Percentiles rank a stretch among this genome's conserved stretches.
phyloP scores from a whole-genome alignment of 2,888 invertebrate genomes.

The Pecten maximus region DNA sequence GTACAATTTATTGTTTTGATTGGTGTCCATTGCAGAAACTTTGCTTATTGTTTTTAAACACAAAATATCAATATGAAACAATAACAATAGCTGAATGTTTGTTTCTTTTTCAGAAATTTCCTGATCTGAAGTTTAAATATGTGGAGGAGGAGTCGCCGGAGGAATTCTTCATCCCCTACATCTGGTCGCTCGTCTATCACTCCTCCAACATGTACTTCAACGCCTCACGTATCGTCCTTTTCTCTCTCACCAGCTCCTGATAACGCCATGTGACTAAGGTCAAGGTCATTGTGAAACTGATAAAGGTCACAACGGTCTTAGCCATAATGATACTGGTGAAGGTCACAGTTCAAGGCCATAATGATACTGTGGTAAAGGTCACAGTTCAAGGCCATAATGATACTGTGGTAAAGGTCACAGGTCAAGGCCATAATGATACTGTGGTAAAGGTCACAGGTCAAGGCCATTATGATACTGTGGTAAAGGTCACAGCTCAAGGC shows the following conservation, averaged over 20 bases:
- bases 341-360: not conserved
- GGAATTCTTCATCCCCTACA: constrained; percentile 99
- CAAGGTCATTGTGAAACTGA: not conserved
- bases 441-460: too few relatives aligned
- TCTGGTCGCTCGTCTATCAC: constrained; percentile 93
- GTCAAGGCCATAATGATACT: too few relatives aligned
- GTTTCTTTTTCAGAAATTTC: constrained; percentile 91
- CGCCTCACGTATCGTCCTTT: constrained; percentile 78
- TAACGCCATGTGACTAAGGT: not conserved
- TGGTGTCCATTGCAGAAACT: too few relatives aligned
- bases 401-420: too few relatives aligned
- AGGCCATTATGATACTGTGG: too few relatives aligned
- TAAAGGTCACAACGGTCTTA: not conserved
- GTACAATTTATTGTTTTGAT: too few relatives aligned
- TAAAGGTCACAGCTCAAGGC: too few relatives aligned
- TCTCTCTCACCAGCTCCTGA: constrained; percentile 69
- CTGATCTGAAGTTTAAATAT: constrained; percentile 98
- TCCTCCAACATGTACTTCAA: constrained; percentile 85
- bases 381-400: not conserved
- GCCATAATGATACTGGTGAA: not conserved
- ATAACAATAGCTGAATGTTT: too few relatives aligned
- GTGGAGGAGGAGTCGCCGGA: constrained; percentile 99
- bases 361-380: not conserved
- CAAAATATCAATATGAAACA: too few relatives aligned
- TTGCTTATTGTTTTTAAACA: not conserved